A percentile compares a stretch with the other conserved stretches of the same genome.
These are phyloP conservation scores for Ophion slaviceki DNA, from an alignment of 2,888 invertebrate species.

Conservation along the genomic window DNA sequence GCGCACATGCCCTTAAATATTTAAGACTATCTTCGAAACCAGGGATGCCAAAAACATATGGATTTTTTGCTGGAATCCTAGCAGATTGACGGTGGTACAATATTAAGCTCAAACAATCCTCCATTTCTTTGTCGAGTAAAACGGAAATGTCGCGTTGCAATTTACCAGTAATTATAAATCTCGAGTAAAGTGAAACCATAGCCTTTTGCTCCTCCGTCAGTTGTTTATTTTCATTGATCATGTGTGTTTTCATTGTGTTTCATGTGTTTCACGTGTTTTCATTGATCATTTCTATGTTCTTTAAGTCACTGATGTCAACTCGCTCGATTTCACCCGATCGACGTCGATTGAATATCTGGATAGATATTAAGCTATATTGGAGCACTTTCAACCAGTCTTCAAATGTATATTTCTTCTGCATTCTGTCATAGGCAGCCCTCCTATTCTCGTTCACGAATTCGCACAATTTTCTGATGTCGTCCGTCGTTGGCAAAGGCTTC, in stretches of 20 bases:
- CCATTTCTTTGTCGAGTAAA: slow-evolving; percentile 47
- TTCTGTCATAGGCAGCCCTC: slow-evolving; percentile 8
- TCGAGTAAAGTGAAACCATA: slow-evolving; percentile 31
- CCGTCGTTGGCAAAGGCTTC: slow-evolving; percentile 35
- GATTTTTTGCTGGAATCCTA: slow-evolving; percentile 47
- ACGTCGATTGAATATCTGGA: slow-evolving; percentile 56
- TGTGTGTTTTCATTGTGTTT: too few species aligned
- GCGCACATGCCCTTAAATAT: slow-evolving; percentile 41
- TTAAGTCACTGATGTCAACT: slow-evolving; percentile 36
- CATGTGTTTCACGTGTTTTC: too few species aligned
- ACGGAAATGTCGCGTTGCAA: slow-evolving; percentile 55
- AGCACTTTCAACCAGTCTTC: slow-evolving; percentile 46
- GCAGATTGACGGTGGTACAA: slow-evolving; percentile 33
- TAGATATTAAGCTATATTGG: slow-evolving; percentile 35
- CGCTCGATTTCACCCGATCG: slow-evolving; percentile 58
- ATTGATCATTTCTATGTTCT: slow-evolving; percentile 27
- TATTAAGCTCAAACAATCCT: slow-evolving; percentile 36
- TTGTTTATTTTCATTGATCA: slow-evolving; percentile 33
- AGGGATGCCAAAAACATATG: slow-evolving; percentile 56
- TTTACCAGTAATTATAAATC: slow-evolving; percentile 57
- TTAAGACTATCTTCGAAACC: slow-evolving; percentile 49
- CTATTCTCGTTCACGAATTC: slow-evolving; percentile 28
- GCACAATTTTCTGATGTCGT: slow-evolving; percentile 41
- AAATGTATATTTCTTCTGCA: slow-evolving; percentile 36
- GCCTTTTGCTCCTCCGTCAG: slow-evolving; percentile 35